Evolutionary conservation across 2,888 invertebrate species (phyloP).

Genomic region (Trichogramma dendrolimi): DNA sequence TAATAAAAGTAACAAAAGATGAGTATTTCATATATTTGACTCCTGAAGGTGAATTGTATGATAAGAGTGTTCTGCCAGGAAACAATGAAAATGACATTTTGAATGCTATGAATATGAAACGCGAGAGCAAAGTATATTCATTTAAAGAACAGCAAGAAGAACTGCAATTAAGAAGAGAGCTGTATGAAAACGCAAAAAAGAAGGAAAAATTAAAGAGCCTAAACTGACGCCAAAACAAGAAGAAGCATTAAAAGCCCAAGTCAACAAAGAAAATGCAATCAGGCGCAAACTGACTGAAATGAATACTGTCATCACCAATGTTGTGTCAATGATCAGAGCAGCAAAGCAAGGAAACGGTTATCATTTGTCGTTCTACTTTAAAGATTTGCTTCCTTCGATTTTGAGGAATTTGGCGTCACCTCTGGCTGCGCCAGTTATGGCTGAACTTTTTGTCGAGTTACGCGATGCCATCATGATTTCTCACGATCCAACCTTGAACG

Average conservation of each 20-base stretch:
- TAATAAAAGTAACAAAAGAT: conserved; percentile 70
- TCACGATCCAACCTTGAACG: conserved; percentile 54
- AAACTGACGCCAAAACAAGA: conserved; percentile 84
- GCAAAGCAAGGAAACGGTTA: conserved; percentile 56
- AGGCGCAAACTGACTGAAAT: conserved; percentile 62
- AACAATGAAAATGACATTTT: conserved; percentile 53
- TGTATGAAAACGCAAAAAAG: conserved; percentile 79
- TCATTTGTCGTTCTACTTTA: conserved; percentile 57
- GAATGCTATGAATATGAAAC: conserved; percentile 73
- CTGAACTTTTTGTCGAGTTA: conserved; percentile 61
- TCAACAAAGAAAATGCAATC: conserved; percentile 78
- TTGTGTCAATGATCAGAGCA: conserved; percentile 55
- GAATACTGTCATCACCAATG: conserved; percentile 43
- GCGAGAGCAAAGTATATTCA: conserved; percentile 94
- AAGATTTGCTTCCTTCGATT: conserved; percentile 58
- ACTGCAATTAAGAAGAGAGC: conserved; percentile 82
- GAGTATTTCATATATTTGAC: conserved; percentile 79
- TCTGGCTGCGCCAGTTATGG: conserved; percentile 68
- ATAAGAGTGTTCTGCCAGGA: conserved; percentile 76
- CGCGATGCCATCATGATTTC: conserved; percentile 57
- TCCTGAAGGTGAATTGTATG: conserved; percentile 86
- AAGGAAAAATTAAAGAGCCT: conserved; percentile 72
- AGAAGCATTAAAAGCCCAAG: conserved; percentile 81
- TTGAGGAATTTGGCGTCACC: conserved; percentile 70
- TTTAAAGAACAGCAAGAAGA: conserved; percentile 97